Percentiles rank a stretch among this genome's conserved stretches.
phyloP scores from a whole-genome alignment of 2,888 invertebrate genomes.

The Andricus quercusramuli region DNA sequence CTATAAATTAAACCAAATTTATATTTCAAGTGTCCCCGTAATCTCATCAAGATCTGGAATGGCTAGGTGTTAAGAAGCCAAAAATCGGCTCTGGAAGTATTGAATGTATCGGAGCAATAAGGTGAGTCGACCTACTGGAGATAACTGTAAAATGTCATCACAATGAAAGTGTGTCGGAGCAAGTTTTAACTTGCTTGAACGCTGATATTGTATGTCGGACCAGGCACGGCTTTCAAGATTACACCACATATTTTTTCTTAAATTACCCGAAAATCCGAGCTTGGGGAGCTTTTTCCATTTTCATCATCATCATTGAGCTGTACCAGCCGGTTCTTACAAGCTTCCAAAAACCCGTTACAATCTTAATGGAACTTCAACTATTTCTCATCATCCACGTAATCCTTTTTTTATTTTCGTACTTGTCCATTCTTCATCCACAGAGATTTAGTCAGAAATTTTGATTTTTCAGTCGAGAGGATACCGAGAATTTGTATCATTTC shows the following conservation, averaged over 20 bases:
- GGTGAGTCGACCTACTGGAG: conserved; percentile 70
- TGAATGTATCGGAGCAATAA: conserved; percentile 53
- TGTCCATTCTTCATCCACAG: background rate
- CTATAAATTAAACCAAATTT: background rate
- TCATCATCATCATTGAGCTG: conserved; percentile 1
- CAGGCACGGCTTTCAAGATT: conserved; percentile 8
- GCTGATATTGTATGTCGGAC: conserved; percentile 29
- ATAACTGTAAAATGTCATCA: conserved; percentile 78
- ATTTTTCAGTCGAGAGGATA: conserved; percentile 56
- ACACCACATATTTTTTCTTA: conserved; percentile 26
- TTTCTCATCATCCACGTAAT: conserved; percentile 34
- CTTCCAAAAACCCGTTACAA: conserved; percentile 10
- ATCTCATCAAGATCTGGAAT: conserved; percentile 25
- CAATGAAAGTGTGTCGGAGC: conserved; percentile 72
- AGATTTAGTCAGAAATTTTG: background rate
- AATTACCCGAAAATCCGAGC: background rate
- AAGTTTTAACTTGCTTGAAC: conserved; percentile 13
- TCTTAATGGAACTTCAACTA: conserved; percentile 18
- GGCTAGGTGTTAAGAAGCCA: conserved; percentile 8
- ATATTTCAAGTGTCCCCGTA: background rate
- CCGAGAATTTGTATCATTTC: conserved; percentile 46
- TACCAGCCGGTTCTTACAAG: conserved; percentile 31
- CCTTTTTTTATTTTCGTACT: background rate
- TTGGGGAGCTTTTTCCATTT: background rate
- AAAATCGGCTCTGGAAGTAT: conserved; percentile 15